A percentile compares a stretch with the other conserved stretches of the same genome.
phyloP scores from a whole-genome alignment of 2,113 vertebrate species.

The Sylvilagus bachmani region DNA sequence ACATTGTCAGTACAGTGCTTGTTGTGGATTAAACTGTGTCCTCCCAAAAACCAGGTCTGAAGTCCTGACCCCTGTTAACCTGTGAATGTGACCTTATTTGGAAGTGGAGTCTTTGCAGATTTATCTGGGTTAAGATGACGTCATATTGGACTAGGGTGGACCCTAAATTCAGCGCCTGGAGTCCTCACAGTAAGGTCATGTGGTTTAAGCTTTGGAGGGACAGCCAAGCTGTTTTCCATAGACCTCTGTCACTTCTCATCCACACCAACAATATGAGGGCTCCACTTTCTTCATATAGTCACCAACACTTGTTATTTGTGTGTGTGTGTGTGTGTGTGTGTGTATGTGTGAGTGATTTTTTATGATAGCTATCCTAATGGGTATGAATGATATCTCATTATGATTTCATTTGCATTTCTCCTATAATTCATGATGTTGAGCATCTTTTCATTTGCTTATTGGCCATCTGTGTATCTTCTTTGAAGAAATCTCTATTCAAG shows the following conservation, averaged over 20 bases:
- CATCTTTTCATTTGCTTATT: too few species aligned
- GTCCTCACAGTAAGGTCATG: neutral
- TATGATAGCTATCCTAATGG: neutral
- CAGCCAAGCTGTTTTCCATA: neutral
- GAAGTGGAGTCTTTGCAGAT: neutral
- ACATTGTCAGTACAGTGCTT: neutral
- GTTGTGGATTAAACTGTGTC: neutral
- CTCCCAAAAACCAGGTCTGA: neutral
- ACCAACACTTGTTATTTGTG: neutral
- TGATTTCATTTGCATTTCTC: neutral
- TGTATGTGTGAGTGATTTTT: neutral
- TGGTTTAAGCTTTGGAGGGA: too few species aligned
- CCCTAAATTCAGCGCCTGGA: neutral
- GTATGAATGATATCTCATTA: neutral
- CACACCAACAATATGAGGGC: neutral
- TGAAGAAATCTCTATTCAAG: too few species aligned
- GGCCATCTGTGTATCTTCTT: too few species aligned
- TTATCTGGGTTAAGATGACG: neutral
- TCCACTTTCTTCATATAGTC: neutral
- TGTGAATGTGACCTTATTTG: neutral
- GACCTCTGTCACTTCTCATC: neutral
- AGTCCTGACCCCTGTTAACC: neutral
- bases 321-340: neutral
- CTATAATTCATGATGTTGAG: too few species aligned
- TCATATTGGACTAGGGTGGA: neutral